Conservation (phyloP, 1,140 invertebrate species). For the Diabrotica undecimpunctata region DNA sequence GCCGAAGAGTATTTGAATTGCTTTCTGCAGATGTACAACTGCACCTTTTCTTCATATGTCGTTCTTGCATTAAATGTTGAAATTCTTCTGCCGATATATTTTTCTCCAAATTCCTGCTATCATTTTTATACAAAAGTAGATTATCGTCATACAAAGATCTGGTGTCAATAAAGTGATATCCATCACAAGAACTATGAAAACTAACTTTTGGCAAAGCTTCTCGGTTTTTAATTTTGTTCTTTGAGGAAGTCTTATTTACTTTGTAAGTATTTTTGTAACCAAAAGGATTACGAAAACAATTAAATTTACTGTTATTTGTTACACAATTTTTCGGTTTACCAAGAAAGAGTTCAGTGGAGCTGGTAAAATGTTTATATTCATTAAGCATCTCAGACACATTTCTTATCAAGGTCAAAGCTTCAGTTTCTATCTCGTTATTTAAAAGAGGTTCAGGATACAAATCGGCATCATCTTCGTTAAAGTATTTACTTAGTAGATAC, state of each 20-base stretch:
- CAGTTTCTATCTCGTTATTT: background rate
- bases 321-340: too few relatives aligned
- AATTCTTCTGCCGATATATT: conserved; percentile 9
- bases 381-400: background rate
- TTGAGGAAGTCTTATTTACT: background rate
- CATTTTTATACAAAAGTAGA: conserved; percentile 14
- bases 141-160: background rate
- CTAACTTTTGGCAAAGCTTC: background rate
- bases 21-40: too few relatives aligned
- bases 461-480: background rate
- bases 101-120: conserved; percentile 14
- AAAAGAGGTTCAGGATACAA: background rate
- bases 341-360: too few relatives aligned
- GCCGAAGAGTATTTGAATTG: too few relatives aligned
- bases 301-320: too few relatives aligned
- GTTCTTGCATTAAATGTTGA: background rate
- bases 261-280: background rate
- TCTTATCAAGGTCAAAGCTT: background rate
- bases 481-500: conserved; percentile 6
- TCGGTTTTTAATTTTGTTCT: background rate
- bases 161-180: conserved; percentile 6
- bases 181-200: conserved; percentile 6
- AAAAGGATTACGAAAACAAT: too few relatives aligned
- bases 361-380: too few relatives aligned
- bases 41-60: background rate